A percentile compares a stretch with the other conserved stretches of the same genome.
Evolutionary conservation across 2,113 vertebrate species (phyloP).

Genomic region (Megaptera novaeangliae): DNA sequence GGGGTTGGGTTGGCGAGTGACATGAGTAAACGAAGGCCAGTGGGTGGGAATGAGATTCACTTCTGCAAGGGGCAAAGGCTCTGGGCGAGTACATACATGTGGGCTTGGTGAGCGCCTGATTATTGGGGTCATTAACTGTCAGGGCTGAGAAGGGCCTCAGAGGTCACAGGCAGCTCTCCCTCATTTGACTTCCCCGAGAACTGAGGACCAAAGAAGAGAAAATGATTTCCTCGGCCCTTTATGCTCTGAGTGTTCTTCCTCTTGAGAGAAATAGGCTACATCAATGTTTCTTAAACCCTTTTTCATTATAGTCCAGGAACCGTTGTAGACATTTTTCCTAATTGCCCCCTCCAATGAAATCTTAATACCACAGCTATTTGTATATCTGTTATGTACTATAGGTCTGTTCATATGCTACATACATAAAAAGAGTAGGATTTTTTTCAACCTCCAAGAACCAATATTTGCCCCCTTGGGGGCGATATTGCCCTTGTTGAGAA

Average conservation of each 20-base stretch:
- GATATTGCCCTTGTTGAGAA: not conserved
- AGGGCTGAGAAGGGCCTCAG: not conserved
- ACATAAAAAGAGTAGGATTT: not conserved
- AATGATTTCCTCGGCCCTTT: not conserved
- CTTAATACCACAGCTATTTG: not conserved
- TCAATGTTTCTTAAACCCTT: not conserved
- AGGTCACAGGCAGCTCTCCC: not conserved
- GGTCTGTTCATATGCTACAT: not conserved
- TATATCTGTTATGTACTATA: not conserved
- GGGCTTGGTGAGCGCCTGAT: not conserved
- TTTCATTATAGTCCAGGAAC: not conserved
- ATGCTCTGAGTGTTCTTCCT: not conserved
- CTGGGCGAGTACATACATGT: not conserved
- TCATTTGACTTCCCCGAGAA: not conserved
- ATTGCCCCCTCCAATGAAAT: not conserved
- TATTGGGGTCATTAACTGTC: not conserved
- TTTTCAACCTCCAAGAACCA: not conserved
- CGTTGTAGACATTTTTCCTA: not conserved
- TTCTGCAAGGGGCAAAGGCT: not conserved
- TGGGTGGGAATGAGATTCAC: not conserved
- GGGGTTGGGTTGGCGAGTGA: no score
- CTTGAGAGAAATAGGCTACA: not conserved
- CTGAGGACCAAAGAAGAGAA: not conserved
- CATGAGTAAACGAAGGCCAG: not conserved
- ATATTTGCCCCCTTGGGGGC: not conserved